These are phyloP conservation scores for Clarias macrocephalus DNA, from an alignment of 2,113 vertebrate species.

Conservation along the genomic window DNA sequence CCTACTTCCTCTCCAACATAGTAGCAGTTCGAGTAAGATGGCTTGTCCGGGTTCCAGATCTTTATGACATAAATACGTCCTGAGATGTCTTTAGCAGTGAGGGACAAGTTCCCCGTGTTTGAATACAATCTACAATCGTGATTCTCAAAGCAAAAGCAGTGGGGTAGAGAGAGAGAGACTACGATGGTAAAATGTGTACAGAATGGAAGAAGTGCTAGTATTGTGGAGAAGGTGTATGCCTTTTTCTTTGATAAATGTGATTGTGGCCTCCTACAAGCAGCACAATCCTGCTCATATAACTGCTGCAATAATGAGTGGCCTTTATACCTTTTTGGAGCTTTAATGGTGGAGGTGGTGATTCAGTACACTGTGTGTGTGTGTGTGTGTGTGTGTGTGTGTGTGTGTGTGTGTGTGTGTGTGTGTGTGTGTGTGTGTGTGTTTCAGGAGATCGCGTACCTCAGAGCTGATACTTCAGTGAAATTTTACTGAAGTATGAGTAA, in stretches of 20 bases:
- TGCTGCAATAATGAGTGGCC: conserved; percentile 29
- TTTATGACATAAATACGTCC: not conserved
- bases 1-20: not conserved
- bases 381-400: conserved; percentile 11
- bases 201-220: not conserved
- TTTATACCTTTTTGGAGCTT: conserved; percentile 18
- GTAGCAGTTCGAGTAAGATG: not conserved
- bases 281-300: conserved; percentile 18
- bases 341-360: conserved; percentile 6
- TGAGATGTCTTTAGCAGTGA: not conserved
- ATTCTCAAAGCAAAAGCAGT: not conserved
- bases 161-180: too few species aligned
- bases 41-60: not conserved
- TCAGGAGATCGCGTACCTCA: too few species aligned
- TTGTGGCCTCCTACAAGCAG: conserved; percentile 30
- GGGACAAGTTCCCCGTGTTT: not conserved
- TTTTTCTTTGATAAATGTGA: conserved; percentile 27
- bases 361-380: conserved; percentile 2
- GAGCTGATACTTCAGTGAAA: too few species aligned
- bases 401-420: too few species aligned
- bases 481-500: too few species aligned
- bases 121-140: not conserved
- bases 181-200: not conserved
- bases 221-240: not conserved
- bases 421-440: too few species aligned